These are phyloP conservation scores for Lampris incognitus DNA, from an alignment of 2,113 vertebrate genomes.

Conservation along the genomic window DNA sequence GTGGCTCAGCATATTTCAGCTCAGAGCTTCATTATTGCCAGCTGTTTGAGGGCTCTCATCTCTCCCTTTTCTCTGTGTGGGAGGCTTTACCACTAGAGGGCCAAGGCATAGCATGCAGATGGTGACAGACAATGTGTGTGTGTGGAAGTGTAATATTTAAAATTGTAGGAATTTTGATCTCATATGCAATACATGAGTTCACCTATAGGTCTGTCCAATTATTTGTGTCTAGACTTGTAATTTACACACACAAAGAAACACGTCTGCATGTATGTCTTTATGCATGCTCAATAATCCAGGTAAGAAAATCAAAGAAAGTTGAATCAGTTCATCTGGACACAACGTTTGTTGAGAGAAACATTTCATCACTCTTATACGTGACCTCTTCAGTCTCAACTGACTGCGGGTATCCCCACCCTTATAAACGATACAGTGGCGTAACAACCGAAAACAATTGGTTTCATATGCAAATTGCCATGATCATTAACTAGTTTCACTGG, in stretches of 20 bases:
- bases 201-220: background rate
- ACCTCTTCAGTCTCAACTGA: too few species aligned
- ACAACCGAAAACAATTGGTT: too few species aligned
- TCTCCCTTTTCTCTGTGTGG: slow-evolving; percentile 34
- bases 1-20: slow-evolving; percentile 76
- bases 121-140: slow-evolving; percentile 25
- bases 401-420: too few species aligned
- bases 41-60: slow-evolving; percentile 67
- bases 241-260: background rate
- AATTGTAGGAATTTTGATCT: slow-evolving; percentile 12
- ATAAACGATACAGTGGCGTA: too few species aligned
- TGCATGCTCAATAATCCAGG: too few species aligned
- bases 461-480: too few species aligned
- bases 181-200: background rate
- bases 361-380: too few species aligned
- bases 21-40: slow-evolving; percentile 77
- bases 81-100: slow-evolving; percentile 64
- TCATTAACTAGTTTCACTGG: too few species aligned
- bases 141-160: slow-evolving; percentile 15
- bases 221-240: background rate
- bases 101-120: background rate
- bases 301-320: too few species aligned
- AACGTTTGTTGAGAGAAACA: too few species aligned
- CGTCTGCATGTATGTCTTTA: too few species aligned
- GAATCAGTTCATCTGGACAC: too few species aligned